Base-by-base conservation (phyloP, 2,113 vertebrate genomes). In the Zeus faber region DNA sequence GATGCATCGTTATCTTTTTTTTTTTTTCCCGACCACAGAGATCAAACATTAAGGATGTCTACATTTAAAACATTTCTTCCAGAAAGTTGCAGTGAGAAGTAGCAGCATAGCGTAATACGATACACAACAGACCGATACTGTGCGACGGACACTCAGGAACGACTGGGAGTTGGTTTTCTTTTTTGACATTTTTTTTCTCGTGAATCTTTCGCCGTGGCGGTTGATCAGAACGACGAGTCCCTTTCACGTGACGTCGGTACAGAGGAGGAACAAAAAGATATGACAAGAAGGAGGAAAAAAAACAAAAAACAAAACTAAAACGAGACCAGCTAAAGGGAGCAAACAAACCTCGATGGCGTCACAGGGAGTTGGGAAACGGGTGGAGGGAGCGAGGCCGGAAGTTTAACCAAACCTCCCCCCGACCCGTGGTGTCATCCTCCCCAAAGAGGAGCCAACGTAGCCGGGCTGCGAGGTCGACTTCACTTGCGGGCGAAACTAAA, bases 101-200 rank as follows among this genome's bases (percentile, higher is more conserved):
- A 82, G 84, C 85, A 84, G 80, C 84, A 74, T 49, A 83, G 77
- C 78, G 60, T 74, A 85, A 82, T 76, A 87, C 72, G 64, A 77
- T 72, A 81, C 75, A 87, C 74, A 80, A 86, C 67, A 77, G 76
- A 85, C 73, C 16, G 74, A 82, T 76, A 86, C 80, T 84, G 79
- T 80, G 86, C 72, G 66, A 81, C n/a, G n/a, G n/a, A n/a, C 70
- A 87, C 76, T 83, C 81, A 54, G 67, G 67, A 79, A 81, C 60
- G 70, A 67, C 23, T 63, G 47, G 66, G 72, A 57, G 57, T 67
- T 49, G 54, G 11, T 20, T 64, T 52, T 11, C n/a, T n/a, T n/a
- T n/a, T n/a, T n/a, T n/a, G n/a, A n/a, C n/a, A n/a, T n/a, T n/a
- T n/a, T n/a, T n/a, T n/a, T n/a, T n/a, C n/a, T n/a, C n/a, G n/a